Evolutionary conservation across 2,888 invertebrate species (phyloP), one percentile per base, ranked within the genome.

Genomic region (Dolichomitus sp.): DNA sequence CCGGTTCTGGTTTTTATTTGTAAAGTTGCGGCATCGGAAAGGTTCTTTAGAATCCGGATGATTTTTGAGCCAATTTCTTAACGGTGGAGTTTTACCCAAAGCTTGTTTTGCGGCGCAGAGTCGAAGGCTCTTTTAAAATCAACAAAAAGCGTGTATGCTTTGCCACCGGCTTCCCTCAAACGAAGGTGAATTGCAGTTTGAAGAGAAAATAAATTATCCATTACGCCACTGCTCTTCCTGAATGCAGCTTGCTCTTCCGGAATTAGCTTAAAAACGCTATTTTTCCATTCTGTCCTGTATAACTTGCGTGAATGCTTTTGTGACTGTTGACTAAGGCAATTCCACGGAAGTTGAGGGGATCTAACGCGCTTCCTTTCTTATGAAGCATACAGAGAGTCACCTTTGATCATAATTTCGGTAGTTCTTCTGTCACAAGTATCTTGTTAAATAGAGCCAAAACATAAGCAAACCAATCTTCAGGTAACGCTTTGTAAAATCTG

Each of bases 291-390:
- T n/a, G n/a, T 52, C 23, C 9, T 52, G 19, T 2, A 52, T 19
- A 23, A 19, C 12, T 9, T 23, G 27, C 2, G 57, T 33, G 17
- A 23, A 37, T 4, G 52, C 3, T 19, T 52, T 52, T 4, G 52
- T 52, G 52, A 52, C n/a, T 9, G 19, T 54, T 54, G 1, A 54
- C 54, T 2, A 54, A 27, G 54, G 54, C 2, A 54, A 12, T 19
- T 5, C 23, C 23, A 27, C 70, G 19, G 70, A 19, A 14, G 7
- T 11, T 5, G n/a, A n/a, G 17, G 4, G 27, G 54, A 23, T 88
- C 9, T 54, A 12, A 27, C 23, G n/a, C n/a, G n/a, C n/a, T n/a
- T n/a, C n/a, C n/a, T n/a, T n/a, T n/a, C n/a, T n/a, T n/a, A n/a
- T n/a, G n/a, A n/a, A n/a, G n/a, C n/a, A n/a, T n/a, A n/a, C n/a